Base-by-base conservation (phyloP, 2,113 vertebrate genomes). In the Clarias gariepinus region DNA sequence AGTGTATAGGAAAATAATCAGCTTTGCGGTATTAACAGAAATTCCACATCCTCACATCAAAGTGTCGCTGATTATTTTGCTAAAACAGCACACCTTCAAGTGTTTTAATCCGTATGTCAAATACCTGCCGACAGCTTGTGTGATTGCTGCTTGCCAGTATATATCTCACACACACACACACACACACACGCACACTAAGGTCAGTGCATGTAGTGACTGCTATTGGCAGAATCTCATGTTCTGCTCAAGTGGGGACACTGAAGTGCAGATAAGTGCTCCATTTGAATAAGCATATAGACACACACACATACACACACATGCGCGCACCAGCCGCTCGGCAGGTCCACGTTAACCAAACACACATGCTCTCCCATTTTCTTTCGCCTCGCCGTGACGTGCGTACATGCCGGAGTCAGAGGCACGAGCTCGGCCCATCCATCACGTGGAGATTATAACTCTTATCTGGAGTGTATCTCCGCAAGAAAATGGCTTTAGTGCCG, bases 301-400 rank as follows among this genome's bases (percentile, higher is more conserved):
- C 73, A 81, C 78, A 80, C 77, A 80, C 52, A 90, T 93, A 15
- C 73, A 53, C 47, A 63, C 60, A 63, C 60, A 63, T 19, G 21
- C 60, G 21, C 60, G 21, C 60, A 3, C 74, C 28, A 9, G 28
- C 74, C 92, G 90, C 93, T 94, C 93, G 93, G 94, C 94, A 94
- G 91, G 93, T 92, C 91, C 92, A 94, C 94, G 60, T 93, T 94
- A 94, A 95, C 94, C 93, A 94, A 95, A 94, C 94, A 95, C 94
- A 95, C 93, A 91, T 94, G 92, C 68, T 86, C 28, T 84, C 86
- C 91, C 85, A 13, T 92, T 92, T 91, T 90, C 90, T 90, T 90
- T 92, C 92, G 92, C 94, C 94, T 60, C n/a, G 52, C 57, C 74
- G 47, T 83, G 87, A 73, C 71, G 90, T 89, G 36, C 93, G 93